These are phyloP conservation scores for Ictalurus punctatus DNA, from an alignment of 2,113 vertebrate genomes.

Conservation along the genomic window DNA sequence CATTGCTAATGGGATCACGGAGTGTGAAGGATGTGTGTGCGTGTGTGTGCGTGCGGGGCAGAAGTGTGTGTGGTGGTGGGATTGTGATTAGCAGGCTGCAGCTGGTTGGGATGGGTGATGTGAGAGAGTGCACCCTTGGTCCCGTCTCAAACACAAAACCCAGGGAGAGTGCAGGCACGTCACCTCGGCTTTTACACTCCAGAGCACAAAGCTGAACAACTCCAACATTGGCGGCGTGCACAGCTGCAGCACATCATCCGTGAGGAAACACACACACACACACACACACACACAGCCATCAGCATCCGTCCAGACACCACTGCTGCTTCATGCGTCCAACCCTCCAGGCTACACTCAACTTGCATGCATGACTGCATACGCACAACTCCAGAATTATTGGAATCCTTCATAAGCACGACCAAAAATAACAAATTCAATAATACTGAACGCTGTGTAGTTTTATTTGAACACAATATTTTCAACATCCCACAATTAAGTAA, in stretches of 20 bases:
- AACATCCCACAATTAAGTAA: not conserved
- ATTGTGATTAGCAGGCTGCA: constrained; percentile 49
- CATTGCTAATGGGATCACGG: constrained; percentile 35
- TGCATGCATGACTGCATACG: constrained; percentile 32
- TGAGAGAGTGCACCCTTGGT: constrained; percentile 30
- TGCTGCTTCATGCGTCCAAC: constrained; percentile 37
- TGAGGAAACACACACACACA: constrained; percentile 39
- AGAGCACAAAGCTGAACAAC: constrained; percentile 53
- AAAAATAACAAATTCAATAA: constrained; percentile 15
- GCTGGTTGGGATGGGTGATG: constrained; percentile 50
- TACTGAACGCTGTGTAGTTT: not conserved
- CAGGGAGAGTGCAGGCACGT: constrained; percentile 49
- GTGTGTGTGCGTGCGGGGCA: constrained; percentile 31
- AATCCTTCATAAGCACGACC: not conserved
- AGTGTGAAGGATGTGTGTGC: constrained; percentile 43
- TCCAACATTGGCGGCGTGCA: constrained; percentile 50
- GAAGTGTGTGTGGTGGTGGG: constrained; percentile 39
- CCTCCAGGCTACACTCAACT: constrained; percentile 39
- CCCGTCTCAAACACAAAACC: constrained; percentile 43
- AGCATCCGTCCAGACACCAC: constrained; percentile 27
- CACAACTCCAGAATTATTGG: not conserved
- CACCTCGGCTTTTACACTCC: constrained; percentile 58
- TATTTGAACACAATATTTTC: not conserved
- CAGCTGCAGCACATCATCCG: constrained; percentile 51
- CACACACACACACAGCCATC: constrained; percentile 39